These are phyloP conservation scores for Micropoecilia bifurca DNA, from an alignment of 2,797 vertebrate species.

Conservation along the genomic window DNA sequence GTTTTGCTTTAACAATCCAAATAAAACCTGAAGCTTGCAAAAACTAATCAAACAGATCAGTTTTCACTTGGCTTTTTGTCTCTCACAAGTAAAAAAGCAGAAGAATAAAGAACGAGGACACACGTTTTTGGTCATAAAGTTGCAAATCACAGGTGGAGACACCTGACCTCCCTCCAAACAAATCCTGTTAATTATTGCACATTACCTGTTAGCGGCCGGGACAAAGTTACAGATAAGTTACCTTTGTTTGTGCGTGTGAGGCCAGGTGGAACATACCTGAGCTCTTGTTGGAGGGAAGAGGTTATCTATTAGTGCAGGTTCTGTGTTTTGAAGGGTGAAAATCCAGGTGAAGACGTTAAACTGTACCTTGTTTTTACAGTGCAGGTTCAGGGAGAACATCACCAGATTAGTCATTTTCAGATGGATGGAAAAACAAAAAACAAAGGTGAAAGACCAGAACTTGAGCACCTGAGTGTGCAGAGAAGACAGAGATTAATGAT, in stretches of 20 bases:
- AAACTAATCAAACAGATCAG: neutral
- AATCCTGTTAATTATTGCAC: conserved; percentile 67
- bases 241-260: conserved; percentile 19
- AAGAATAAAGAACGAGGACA: neutral
- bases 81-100: neutral
- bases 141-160: conserved; percentile 33
- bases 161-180: conserved; percentile 53
- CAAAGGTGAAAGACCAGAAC: neutral
- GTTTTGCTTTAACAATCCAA: neutral
- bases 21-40: neutral
- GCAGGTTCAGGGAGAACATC: conserved; percentile 70
- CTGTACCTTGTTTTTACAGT: conserved; percentile 55
- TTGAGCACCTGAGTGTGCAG: neutral
- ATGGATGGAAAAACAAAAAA: neutral
- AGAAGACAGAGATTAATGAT: neutral
- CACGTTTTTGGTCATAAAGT: neutral
- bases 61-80: neutral
- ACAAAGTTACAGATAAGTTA: conserved; percentile 53
- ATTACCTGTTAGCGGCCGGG: conserved; percentile 64
- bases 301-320: conserved; percentile 58
- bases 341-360: conserved; percentile 74
- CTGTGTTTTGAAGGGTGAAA: neutral
- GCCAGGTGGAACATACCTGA: conserved; percentile 69
- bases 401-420: conserved; percentile 16
- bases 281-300: neutral